Percentiles rank a stretch among this genome's conserved stretches.
These are phyloP conservation scores for Phaenicophaeus curvirostris DNA, from an alignment of 2,797 vertebrate species.

Conservation along the genomic window DNA sequence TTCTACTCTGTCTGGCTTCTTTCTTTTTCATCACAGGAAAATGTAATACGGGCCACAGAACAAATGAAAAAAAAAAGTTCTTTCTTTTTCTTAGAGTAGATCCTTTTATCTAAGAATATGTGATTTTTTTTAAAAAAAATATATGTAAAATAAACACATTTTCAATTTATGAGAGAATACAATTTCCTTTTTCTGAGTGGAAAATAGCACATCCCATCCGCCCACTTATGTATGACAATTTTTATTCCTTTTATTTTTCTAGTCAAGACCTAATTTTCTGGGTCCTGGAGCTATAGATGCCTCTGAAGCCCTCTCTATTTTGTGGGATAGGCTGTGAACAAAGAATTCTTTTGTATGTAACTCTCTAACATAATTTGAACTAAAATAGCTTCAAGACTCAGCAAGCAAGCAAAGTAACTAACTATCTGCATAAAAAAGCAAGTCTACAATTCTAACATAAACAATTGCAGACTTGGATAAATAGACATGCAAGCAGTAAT, in stretches of 20 bases:
- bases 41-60: background rate
- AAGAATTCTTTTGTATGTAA: constrained; percentile 27
- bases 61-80: background rate
- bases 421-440: constrained; percentile 31
- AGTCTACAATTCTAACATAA: constrained; percentile 52
- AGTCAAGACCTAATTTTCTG: constrained; percentile 47
- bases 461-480: constrained; percentile 45
- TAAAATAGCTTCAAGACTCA: constrained; percentile 43
- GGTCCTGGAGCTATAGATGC: constrained; percentile 25
- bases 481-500: constrained; percentile 28
- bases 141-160: background rate
- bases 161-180: background rate
- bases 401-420: background rate
- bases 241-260: constrained; percentile 46
- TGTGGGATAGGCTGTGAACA: constrained; percentile 8
- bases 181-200: background rate
- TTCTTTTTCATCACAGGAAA: background rate
- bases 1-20: background rate
- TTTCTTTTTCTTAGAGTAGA: background rate
- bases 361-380: constrained; percentile 30
- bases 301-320: constrained; percentile 24
- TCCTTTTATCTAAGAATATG: background rate
- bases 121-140: background rate
- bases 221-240: background rate
- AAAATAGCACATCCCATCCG: background rate